Evolutionary conservation across 2,797 vertebrate genomes (phyloP).

Genomic region (Rhyacichthys aspro): DNA sequence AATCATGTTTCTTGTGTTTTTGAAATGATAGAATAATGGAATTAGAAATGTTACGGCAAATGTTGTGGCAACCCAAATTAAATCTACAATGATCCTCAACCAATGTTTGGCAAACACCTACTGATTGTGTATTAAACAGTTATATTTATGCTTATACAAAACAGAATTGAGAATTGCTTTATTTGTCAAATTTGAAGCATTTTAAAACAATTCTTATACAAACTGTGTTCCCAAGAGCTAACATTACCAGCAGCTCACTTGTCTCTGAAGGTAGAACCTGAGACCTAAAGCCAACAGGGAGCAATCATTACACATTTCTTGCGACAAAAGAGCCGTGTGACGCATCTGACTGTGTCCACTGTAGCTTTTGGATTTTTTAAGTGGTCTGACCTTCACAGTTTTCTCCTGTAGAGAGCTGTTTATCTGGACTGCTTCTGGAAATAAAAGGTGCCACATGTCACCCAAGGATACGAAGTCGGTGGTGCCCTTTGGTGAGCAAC

Average conservation of each 20-base stretch:
- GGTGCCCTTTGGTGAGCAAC: conserved; percentile 45
- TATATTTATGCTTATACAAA: no score
- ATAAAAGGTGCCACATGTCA: conserved; percentile 44
- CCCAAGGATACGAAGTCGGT: conserved; percentile 29
- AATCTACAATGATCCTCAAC: no score
- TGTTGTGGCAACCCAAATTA: no score
- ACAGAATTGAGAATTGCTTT: no score
- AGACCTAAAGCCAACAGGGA: conserved; percentile 7
- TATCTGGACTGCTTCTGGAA: conserved; percentile 12
- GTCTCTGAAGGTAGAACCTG: conserved; percentile 1
- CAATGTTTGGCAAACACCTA: no score
- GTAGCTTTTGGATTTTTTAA: conserved; percentile 44
- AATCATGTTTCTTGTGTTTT: no score
- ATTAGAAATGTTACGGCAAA: no score
- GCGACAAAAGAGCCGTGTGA: conserved; percentile 52
- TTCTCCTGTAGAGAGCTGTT: conserved; percentile 42
- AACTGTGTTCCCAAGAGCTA: conserved; percentile 5
- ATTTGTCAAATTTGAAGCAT: no score
- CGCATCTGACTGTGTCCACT: conserved; percentile 21
- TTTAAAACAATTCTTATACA: background rate
- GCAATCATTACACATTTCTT: conserved; percentile 53
- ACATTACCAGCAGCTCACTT: conserved; percentile 5
- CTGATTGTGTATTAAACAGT: no score
- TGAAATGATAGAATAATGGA: no score
- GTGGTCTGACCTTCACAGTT: conserved; percentile 68